Conservation (phyloP, 2,888 invertebrate species). For the Cephonodes hylas region DNA sequence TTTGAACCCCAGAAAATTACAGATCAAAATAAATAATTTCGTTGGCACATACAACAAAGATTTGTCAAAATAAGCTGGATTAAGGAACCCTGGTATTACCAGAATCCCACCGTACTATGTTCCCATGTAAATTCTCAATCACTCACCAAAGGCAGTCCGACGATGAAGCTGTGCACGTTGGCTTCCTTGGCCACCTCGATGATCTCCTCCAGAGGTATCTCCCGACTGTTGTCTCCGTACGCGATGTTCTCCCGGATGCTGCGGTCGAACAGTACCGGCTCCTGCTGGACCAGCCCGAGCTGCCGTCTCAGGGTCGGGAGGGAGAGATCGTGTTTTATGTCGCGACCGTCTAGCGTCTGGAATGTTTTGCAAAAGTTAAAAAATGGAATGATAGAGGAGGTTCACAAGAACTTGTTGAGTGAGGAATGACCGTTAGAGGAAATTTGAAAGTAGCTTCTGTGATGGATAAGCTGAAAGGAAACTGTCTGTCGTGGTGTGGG, state of each 20-base stretch:
- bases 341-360: conserved; percentile 72
- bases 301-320: conserved; percentile 85
- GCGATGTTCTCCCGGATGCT: conserved; percentile 92
- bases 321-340: conserved; percentile 80
- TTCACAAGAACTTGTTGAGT: too few relatives aligned
- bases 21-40: background rate
- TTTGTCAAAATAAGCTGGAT: too few relatives aligned
- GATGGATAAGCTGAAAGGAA: too few relatives aligned
- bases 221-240: conserved; percentile 87
- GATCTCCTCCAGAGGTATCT: conserved; percentile 84
- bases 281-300: conserved; percentile 91
- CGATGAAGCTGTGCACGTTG: conserved; percentile 89
- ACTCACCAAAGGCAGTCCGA: conserved; percentile 83
- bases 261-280: conserved; percentile 90
- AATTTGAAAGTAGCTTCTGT: too few relatives aligned
- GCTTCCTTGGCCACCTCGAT: conserved; percentile 86
- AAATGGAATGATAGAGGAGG: too few relatives aligned
- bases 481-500: too few relatives aligned
- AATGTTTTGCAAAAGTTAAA: background rate
- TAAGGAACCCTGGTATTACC: too few relatives aligned
- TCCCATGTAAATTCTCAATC: too few relatives aligned
- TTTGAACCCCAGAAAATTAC: background rate
- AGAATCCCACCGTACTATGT: too few relatives aligned
- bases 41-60: too few relatives aligned
- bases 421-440: too few relatives aligned